Base-by-base conservation (phyloP, 2,888 invertebrate genomes). In the Lasioglossum leucozonium region DNA sequence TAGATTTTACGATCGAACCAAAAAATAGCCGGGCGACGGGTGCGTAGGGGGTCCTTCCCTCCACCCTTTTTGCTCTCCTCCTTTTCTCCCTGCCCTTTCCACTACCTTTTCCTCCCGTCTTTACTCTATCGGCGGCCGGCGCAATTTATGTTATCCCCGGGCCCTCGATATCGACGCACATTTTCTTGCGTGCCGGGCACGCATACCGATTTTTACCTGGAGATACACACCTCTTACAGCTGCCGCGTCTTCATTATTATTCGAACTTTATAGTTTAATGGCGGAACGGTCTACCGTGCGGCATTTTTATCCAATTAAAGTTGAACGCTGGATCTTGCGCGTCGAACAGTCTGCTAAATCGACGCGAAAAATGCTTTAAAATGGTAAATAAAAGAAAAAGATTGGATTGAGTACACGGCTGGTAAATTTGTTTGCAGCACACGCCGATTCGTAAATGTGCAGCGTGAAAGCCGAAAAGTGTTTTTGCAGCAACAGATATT, bases 1-100 rank as follows among this genome's bases (percentile, higher is more conserved):
- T 94, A 94, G 93, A 93, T 94, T 95, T 95, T 94, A 95, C 93
- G 94, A 94, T 94, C 93, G 91, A 93, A 93, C 94, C 92, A 88
- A 94, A 92, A 93, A 94, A 94, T 93, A 91, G 90, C 91, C 90
- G 87, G 89, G 91, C 91, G 91, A 91, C 90, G 89, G 30, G 87
- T 90, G 91, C 90, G 88, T 87, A 90, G 91, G 89, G 91, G 89
- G 90, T 91, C 72, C 81, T 8, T 13, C 58, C 13, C 58, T 26
- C 58, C 58, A 26, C 79, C 85, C 77, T 81, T 75, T 18, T 77
- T 79, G 81, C 87, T 86, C 86, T 86, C n/a, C n/a, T 85, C 76
- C 81, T 81, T 76, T 75, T 79, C 73, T 72, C n/a, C n/a, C 69
- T 47, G 22, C 72, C 76, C 67, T 72, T 77, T 30, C 69, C 65